These are phyloP conservation scores for Cherax destructor DNA, from an alignment of 1,140 invertebrate species.

Conservation along the genomic window DNA sequence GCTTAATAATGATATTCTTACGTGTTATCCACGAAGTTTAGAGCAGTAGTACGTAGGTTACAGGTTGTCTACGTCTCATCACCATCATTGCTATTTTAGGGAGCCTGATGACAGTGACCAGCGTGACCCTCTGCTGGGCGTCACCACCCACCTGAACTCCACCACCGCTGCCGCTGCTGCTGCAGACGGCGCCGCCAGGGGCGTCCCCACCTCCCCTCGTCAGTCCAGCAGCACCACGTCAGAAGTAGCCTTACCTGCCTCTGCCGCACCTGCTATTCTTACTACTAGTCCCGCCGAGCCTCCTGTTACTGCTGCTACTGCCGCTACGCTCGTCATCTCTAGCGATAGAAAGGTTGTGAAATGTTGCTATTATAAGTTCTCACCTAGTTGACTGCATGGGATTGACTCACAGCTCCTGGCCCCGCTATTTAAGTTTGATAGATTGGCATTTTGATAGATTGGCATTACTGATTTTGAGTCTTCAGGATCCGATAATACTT, in stretches of 20 bases:
- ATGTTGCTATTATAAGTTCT: too few relatives aligned
- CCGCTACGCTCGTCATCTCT: constrained; percentile 18
- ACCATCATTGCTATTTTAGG: neutral
- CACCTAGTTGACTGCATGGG: too few relatives aligned
- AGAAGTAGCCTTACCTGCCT: neutral
- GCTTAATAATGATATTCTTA: neutral
- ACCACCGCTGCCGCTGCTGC: constrained; percentile 15
- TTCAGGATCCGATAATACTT: too few relatives aligned
- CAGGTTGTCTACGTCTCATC: too few relatives aligned
- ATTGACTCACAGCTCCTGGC: too few relatives aligned
- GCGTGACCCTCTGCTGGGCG: constrained; percentile 46
- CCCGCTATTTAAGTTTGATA: too few relatives aligned
- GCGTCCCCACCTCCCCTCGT: constrained; percentile 10
- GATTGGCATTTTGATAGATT: too few relatives aligned
- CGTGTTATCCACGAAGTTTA: too few relatives aligned
- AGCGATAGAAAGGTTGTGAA: constrained; percentile 40
- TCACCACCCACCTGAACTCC: constrained; percentile 8
- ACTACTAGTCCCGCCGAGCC: neutral
- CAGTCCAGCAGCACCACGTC: neutral
- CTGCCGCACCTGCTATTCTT: neutral
- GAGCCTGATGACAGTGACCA: constrained; percentile 49
- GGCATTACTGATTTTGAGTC: too few relatives aligned
- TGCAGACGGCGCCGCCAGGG: neutral
- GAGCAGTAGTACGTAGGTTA: too few relatives aligned
- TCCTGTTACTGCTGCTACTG: neutral